phyloP scores from a whole-genome alignment of 2,797 vertebrate species.

The Urophycis tenuis region DNA sequence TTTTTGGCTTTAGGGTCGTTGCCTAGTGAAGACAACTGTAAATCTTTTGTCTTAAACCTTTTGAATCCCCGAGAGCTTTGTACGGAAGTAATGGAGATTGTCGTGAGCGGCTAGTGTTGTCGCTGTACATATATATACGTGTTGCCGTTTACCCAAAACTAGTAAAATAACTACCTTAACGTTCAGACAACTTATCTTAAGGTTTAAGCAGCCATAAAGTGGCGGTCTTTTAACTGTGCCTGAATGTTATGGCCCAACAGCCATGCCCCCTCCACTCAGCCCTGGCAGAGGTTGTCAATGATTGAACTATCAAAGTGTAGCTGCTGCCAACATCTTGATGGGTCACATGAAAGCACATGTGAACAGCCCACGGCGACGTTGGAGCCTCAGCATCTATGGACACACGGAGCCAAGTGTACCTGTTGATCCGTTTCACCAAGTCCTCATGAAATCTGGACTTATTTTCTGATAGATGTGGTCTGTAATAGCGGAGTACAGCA shows the following conservation, averaged over 20 bases:
- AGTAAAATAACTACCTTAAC: not conserved
- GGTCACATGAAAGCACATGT: not conserved
- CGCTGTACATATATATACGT: not conserved
- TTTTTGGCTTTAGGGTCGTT: constrained; percentile 57
- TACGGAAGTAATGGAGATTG: constrained; percentile 9
- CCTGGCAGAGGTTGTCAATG: too few species aligned
- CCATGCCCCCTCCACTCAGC: too few species aligned
- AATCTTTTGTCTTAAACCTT: not conserved
- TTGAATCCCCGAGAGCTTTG: constrained; percentile 24
- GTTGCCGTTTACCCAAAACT: not conserved
- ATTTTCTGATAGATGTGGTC: too few species aligned
- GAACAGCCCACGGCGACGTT: not conserved
- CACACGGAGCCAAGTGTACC: not conserved
- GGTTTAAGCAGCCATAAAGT: not conserved
- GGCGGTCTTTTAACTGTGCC: not conserved
- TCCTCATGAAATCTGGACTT: not conserved
- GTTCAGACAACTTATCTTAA: not conserved
- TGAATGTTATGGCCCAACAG: not conserved
- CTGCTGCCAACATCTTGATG: not conserved
- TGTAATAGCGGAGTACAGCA: not conserved
- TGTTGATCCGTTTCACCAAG: not conserved
- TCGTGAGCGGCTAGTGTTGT: not conserved
- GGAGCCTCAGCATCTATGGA: not conserved
- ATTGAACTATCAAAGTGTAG: not conserved
- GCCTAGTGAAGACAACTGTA: constrained; percentile 39